These are phyloP conservation scores for Oryzias celebensis DNA, from an alignment of 2,113 vertebrate species.

Conservation along the genomic window DNA sequence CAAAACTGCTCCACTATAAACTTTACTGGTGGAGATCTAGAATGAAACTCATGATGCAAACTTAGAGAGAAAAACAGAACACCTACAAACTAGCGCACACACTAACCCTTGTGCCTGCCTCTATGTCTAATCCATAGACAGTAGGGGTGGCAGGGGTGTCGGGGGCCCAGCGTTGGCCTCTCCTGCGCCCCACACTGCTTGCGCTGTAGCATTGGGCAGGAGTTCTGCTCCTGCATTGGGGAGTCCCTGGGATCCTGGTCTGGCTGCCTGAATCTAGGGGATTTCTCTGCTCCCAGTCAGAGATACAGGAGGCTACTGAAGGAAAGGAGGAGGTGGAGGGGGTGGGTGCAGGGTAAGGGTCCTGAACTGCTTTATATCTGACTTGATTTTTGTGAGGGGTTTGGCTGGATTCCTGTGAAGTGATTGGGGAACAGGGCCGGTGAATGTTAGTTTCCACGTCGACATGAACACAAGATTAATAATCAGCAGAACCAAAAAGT, in stretches of 20 bases:
- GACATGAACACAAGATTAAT: constrained; percentile 23
- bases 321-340: constrained; percentile 72
- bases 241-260: constrained; percentile 63
- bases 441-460: constrained; percentile 31
- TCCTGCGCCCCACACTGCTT: constrained; percentile 83
- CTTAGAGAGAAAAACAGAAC: constrained; percentile 5
- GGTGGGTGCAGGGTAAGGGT: constrained; percentile 50
- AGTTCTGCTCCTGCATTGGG: constrained; percentile 71
- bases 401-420: constrained; percentile 60
- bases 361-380: constrained; percentile 67
- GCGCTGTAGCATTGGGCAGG: constrained; percentile 58
- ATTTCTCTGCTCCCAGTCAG: constrained; percentile 90
- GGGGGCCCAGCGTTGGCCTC: constrained; percentile 81
- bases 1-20: constrained; percentile 8
- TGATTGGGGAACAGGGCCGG: constrained; percentile 41
- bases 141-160: constrained; percentile 61
- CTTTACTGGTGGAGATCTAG: constrained; percentile 4
- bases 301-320: constrained; percentile 91
- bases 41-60: constrained; percentile 5
- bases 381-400: constrained; percentile 42
- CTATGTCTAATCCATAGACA: constrained; percentile 78
- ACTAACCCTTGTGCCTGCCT: constrained; percentile 88
- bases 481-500: constrained; percentile 11
- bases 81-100: constrained; percentile 29
- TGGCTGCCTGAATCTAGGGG: constrained; percentile 75